These are phyloP conservation scores for Grantiella picta DNA, from an alignment of 2,113 vertebrate genomes.

Conservation along the genomic window DNA sequence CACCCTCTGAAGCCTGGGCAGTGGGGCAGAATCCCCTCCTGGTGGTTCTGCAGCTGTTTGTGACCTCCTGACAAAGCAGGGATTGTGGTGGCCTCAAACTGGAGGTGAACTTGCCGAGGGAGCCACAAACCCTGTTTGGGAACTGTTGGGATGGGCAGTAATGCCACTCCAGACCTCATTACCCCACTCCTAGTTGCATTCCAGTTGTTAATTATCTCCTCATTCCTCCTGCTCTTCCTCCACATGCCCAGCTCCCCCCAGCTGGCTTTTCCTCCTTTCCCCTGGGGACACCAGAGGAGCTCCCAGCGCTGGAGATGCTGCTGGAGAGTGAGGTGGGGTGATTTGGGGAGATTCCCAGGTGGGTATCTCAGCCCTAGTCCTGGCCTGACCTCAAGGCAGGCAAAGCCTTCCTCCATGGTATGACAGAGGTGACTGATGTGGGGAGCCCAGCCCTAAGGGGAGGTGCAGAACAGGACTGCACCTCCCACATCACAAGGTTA, in stretches of 20 bases:
- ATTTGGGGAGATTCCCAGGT: not conserved
- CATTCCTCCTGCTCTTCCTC: not conserved
- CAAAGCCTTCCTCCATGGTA: not conserved
- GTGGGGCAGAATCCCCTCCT: fast-evolving
- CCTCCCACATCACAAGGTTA: fast-evolving
- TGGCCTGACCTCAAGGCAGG: not conserved
- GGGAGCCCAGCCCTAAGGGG: fast-evolving
- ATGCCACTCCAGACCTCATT: not conserved
- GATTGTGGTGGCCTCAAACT: not conserved
- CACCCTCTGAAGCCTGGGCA: not conserved
- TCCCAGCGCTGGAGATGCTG: fast-evolving
- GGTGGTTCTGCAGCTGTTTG: not conserved
- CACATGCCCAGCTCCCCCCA: not conserved
- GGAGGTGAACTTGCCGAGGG: fast-evolving
- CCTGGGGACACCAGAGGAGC: not conserved
- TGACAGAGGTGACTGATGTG: fast-evolving
- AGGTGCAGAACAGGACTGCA: not conserved
- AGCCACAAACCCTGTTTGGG: not conserved
- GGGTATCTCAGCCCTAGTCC: not conserved
- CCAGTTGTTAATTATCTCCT: not conserved
- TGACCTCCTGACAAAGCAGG: not conserved
- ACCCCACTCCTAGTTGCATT: not conserved
- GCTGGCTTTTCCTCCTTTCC: not conserved
- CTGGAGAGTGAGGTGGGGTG: fast-evolving
- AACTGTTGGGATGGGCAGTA: not conserved